Evolutionary conservation across 2,797 vertebrate species (phyloP).

Genomic region (Semotilus atromaculatus): DNA sequence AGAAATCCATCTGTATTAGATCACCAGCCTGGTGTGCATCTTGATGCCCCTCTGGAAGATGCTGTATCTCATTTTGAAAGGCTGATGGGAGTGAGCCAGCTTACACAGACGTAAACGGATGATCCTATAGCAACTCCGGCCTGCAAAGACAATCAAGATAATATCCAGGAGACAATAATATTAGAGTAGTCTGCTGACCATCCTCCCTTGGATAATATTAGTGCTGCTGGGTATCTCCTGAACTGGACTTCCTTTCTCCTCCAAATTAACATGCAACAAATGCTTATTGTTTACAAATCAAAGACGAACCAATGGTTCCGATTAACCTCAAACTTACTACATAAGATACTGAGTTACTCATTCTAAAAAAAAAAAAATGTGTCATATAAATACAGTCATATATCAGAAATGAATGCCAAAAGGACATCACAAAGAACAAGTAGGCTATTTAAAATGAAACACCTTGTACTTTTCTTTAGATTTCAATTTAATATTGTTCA

Average conservation of each 20-base stretch:
- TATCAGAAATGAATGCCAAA: not conserved
- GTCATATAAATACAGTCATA: not conserved
- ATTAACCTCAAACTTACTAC: not conserved
- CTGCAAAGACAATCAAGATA: slow-evolving; percentile 54
- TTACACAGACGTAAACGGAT: slow-evolving; percentile 26
- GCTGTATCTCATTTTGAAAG: slow-evolving; percentile 82
- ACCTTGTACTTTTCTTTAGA: not conserved
- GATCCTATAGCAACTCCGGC: slow-evolving; percentile 52
- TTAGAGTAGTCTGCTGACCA: slow-evolving; percentile 35
- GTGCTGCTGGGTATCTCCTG: slow-evolving; percentile 63
- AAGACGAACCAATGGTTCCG: not conserved
- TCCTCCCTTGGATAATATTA: slow-evolving; percentile 28
- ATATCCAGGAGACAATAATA: slow-evolving; percentile 33
- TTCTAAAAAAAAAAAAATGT: not conserved
- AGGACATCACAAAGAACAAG: not conserved
- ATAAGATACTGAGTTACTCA: not conserved
- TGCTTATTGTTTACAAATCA: not conserved
- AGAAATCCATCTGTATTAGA: slow-evolving; percentile 87
- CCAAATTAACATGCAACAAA: not conserved
- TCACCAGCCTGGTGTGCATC: slow-evolving; percentile 80
- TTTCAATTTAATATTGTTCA: not conserved
- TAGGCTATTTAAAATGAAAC: not conserved
- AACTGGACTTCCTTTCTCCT: slow-evolving; percentile 21
- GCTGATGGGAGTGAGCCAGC: slow-evolving; percentile 68
- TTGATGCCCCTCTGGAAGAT: slow-evolving; percentile 80